These are phyloP conservation scores for Piezodorus guildinii DNA, from an alignment of 1,140 invertebrate genomes.

Conservation along the genomic window DNA sequence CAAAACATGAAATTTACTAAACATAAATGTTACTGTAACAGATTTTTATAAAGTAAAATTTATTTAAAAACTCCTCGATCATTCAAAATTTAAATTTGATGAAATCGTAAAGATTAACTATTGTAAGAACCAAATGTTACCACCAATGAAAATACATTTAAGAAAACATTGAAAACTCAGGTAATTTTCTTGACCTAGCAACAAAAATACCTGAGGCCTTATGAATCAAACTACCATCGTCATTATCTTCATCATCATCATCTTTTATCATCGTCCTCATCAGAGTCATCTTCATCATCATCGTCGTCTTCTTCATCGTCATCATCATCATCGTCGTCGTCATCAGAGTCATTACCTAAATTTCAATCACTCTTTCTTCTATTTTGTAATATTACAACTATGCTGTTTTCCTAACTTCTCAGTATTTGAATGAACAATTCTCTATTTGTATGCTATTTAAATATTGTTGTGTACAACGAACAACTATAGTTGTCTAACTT, in stretches of 20 bases:
- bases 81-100: too few species aligned
- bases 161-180: background rate
- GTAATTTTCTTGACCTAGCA: conserved; percentile 12
- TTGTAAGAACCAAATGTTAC: too few species aligned
- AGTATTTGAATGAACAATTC: too few species aligned
- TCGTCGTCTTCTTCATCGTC: conserved; percentile 35
- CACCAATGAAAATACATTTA: background rate
- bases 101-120: too few species aligned
- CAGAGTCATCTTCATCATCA: conserved; percentile 34
- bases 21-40: too few species aligned
- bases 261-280: conserved; percentile 33
- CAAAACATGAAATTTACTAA: too few species aligned
- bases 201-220: conserved; percentile 17
- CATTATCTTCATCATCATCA: conserved; percentile 36
- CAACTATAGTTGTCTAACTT: too few species aligned
- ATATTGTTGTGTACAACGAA: too few species aligned
- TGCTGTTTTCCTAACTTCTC: too few species aligned
- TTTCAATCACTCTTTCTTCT: conserved; percentile 11
- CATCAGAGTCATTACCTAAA: conserved; percentile 38
- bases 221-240: conserved; percentile 27
- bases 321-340: conserved; percentile 39
- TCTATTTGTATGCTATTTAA: too few species aligned
- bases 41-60: too few species aligned
- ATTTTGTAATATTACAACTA: conserved; percentile 4
- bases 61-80: too few species aligned